These are phyloP conservation scores for Eustalomyia histrio DNA, from an alignment of 2,888 invertebrate genomes.

Conservation along the genomic window DNA sequence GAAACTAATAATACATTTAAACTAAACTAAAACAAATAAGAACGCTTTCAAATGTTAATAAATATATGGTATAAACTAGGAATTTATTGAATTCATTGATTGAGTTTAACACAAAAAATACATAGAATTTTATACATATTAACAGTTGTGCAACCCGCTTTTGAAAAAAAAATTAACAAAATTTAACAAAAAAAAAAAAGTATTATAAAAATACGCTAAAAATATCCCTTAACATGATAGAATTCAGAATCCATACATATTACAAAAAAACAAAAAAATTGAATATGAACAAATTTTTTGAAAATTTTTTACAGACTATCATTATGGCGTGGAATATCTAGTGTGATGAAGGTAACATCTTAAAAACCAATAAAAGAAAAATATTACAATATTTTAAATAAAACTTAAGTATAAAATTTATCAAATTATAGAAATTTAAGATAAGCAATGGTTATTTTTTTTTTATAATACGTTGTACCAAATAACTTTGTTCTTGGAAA, in stretches of 20 bases:
- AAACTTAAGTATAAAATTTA: constrained; percentile 3
- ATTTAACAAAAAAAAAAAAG: constrained; percentile 20
- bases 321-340: constrained; percentile 78
- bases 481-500: too few relatives aligned
- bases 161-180: constrained; percentile 33
- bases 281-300: constrained; percentile 65
- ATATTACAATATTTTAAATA: not conserved
- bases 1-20: constrained; percentile 55
- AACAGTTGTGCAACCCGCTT: constrained; percentile 66
- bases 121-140: constrained; percentile 57
- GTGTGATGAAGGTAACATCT: constrained; percentile 78
- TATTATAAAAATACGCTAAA: constrained; percentile 53
- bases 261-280: constrained; percentile 53
- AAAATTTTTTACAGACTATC: constrained; percentile 75
- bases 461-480: too few relatives aligned
- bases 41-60: constrained; percentile 64
- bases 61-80: constrained; percentile 62
- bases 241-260: constrained; percentile 61
- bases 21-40: constrained; percentile 9
- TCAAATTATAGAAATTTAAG: not conserved
- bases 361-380: constrained; percentile 41
- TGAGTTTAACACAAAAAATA: constrained; percentile 59
- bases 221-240: constrained; percentile 64
- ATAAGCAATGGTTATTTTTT: not conserved
- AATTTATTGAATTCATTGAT: constrained; percentile 65